Evolutionary conservation across 2,797 vertebrate species (phyloP).

Genomic region (Holocentrus rufus): DNA sequence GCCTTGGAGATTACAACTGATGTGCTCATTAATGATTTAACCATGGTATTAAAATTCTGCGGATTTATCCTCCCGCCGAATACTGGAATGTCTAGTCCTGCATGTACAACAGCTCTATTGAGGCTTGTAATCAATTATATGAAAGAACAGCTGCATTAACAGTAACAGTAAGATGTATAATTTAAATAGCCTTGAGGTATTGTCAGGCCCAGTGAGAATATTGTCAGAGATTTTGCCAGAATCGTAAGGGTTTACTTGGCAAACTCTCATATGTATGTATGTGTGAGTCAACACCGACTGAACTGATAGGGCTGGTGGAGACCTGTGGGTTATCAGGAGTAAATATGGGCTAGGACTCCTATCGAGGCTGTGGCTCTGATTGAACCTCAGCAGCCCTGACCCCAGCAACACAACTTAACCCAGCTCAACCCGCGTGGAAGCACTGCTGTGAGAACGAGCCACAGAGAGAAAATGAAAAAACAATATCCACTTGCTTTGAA

Average conservation of each 20-base stretch:
- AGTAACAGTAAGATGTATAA: slow-evolving; percentile 21
- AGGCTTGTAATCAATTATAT: slow-evolving; percentile 21
- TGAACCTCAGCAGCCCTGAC: slow-evolving; percentile 68
- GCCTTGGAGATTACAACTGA: slow-evolving; percentile 66
- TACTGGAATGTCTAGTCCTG: neutral
- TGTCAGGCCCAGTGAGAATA: slow-evolving; percentile 2
- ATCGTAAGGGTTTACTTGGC: slow-evolving; percentile 2
- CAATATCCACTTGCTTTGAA: slow-evolving; percentile 18
- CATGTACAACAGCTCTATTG: slow-evolving; percentile 7
- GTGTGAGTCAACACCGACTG: slow-evolving; percentile 42
- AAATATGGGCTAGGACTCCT: slow-evolving; percentile 59
- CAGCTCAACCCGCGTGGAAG: slow-evolving; percentile 23
- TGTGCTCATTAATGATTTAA: slow-evolving; percentile 77
- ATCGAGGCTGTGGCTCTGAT: slow-evolving; percentile 54
- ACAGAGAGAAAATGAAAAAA: neutral
- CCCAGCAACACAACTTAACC: slow-evolving; percentile 42
- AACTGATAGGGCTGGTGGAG: slow-evolving; percentile 60
- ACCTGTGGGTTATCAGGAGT: slow-evolving; percentile 74
- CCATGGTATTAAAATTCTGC: slow-evolving; percentile 56
- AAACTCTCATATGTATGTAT: slow-evolving; percentile 11
- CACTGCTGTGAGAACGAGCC: slow-evolving; percentile 26
- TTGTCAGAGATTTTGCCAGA: neutral
- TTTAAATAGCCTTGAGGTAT: slow-evolving; percentile 17
- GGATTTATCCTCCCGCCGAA: slow-evolving; percentile 50
- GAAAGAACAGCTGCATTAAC: neutral